Percentiles rank a stretch among this genome's conserved stretches.
phyloP scores from a whole-genome alignment of 2,888 invertebrate genomes.

The Idaea aversata region DNA sequence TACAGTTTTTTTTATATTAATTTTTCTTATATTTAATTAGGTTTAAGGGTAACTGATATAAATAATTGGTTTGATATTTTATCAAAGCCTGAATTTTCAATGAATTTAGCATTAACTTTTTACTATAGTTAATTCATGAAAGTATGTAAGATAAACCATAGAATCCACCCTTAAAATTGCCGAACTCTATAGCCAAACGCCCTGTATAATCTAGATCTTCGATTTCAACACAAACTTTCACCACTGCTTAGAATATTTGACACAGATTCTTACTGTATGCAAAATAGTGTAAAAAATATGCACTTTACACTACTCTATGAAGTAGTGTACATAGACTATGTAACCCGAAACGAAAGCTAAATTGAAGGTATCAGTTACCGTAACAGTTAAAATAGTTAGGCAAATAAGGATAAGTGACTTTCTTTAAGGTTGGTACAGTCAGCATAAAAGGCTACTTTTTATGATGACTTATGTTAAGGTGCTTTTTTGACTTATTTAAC shows the following conservation, averaged over 20 bases:
- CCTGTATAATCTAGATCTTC: neutral
- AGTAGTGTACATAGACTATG: neutral
- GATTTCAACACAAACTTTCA: neutral
- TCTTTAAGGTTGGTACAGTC: neutral
- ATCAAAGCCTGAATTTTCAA: too few relatives aligned
- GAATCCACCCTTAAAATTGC: neutral
- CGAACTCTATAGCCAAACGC: neutral
- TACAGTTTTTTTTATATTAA: neutral
- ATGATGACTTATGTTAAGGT: too few relatives aligned
- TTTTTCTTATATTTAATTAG: neutral
- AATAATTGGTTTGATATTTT: neutral
- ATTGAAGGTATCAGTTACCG: neutral
- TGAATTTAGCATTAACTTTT: too few relatives aligned
- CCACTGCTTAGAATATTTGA: neutral
- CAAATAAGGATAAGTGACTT: slow-evolving; percentile 1
- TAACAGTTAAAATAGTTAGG: neutral
- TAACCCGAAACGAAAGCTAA: neutral
- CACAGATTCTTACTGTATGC: neutral
- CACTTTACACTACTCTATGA: neutral
- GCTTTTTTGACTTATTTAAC: too few relatives aligned
- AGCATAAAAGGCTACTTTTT: neutral
- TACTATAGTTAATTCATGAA: neutral
- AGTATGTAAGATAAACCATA: neutral
- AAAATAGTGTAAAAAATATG: neutral
- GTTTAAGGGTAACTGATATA: neutral